Conservation (phyloP, 1,140 invertebrate genomes). For the Amphibalanus amphitrite region DNA sequence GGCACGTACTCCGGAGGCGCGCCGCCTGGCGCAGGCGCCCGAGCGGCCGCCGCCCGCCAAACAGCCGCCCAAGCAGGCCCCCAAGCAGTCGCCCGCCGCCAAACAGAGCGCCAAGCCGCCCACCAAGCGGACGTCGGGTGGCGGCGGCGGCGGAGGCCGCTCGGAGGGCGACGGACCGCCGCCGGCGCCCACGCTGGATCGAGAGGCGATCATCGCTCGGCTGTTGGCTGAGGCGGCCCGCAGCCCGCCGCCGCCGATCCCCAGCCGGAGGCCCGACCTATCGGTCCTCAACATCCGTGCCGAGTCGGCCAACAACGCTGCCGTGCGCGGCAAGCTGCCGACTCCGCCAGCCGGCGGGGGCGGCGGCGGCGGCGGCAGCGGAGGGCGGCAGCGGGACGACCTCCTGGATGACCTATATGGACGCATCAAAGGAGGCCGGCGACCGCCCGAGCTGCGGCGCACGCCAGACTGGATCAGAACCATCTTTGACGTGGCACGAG, state of each 20-base stretch:
- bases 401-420: neutral
- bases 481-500: conserved; percentile 25
- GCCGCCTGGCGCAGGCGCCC: neutral
- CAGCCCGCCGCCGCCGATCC: conserved; percentile 2
- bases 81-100: no score
- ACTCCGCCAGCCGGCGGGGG: neutral
- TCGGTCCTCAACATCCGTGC: neutral
- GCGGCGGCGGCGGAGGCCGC: no score
- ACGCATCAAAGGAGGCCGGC: conserved; percentile 6
- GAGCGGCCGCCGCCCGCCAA: neutral
- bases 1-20: neutral
- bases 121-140: neutral
- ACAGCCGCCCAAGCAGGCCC: no score
- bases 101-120: neutral
- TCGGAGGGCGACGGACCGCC: neutral
- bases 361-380: no score
- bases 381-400: neutral
- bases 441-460: conserved; percentile 18
- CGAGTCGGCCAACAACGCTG: neutral
- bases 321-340: neutral
- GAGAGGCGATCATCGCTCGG: neutral
- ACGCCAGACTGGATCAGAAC: conserved; percentile 30
- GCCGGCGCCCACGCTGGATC: neutral
- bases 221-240: neutral
- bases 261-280: neutral